A percentile compares a stretch with the other conserved stretches of the same genome.
Evolutionary conservation across 2,888 invertebrate genomes (phyloP).

Genomic region (Julus scanicus): DNA sequence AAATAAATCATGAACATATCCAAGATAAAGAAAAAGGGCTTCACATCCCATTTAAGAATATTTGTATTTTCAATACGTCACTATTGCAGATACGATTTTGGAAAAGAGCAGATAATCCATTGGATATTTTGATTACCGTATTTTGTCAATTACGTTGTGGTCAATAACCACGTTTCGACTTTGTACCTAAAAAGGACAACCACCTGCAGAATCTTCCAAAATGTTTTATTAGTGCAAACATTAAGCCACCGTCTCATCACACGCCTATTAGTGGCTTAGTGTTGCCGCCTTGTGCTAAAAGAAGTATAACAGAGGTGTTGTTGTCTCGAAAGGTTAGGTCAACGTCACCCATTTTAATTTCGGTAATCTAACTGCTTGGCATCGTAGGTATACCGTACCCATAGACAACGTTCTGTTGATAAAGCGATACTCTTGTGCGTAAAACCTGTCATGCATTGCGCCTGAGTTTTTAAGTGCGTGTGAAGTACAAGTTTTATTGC

Average conservation of each 20-base stretch:
- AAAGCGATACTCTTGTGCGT: slow-evolving; percentile 25
- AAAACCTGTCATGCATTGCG: background rate
- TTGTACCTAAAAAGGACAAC: background rate
- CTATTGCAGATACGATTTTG: too few relatives aligned
- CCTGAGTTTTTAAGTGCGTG: slow-evolving; percentile 1
- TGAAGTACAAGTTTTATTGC: background rate
- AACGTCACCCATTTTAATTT: slow-evolving; percentile 6
- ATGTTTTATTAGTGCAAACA: slow-evolving; percentile 28
- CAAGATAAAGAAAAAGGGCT: too few relatives aligned
- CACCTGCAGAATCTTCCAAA: background rate
- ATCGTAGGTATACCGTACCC: background rate
- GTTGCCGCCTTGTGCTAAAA: slow-evolving; percentile 20
- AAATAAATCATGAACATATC: too few relatives aligned
- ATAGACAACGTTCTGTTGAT: background rate
- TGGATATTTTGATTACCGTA: too few relatives aligned
- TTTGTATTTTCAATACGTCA: too few relatives aligned
- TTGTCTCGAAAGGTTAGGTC: slow-evolving; percentile 8
- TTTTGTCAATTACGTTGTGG: background rate
- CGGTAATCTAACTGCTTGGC: background rate
- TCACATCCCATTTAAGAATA: too few relatives aligned
- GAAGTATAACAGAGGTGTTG: slow-evolving; percentile 24
- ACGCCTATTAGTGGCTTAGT: background rate
- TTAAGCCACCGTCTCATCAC: slow-evolving; percentile 13
- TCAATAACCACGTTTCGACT: background rate
- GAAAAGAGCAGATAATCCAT: too few relatives aligned